Base-by-base conservation (phyloP, 2,797 vertebrate species). In the Picus viridis region DNA sequence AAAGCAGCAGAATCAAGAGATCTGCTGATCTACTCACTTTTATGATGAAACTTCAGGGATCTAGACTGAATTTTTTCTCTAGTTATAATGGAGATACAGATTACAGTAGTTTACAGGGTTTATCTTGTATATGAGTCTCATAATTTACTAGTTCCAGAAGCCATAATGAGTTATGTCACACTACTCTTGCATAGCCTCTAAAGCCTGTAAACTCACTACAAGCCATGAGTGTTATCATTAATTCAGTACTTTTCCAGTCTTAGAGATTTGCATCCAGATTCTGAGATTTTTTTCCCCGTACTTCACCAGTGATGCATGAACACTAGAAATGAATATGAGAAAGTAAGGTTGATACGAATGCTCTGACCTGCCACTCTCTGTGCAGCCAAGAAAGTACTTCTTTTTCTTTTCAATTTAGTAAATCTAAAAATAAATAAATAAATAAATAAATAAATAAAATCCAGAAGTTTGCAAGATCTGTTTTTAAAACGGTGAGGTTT, bases 61-160 rank as follows among this genome's bases (percentile, higher is more conserved):
- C 81, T 70, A 70, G 92, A 57, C 70, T 92, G 91, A 94, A 96
- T 97, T 95, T 93, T 92, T 67, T 96, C 93, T 92, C 47, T 91
- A 86, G 79, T 88, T 96, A 91, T 97, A 97, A 97, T 89, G 85
- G 95, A 94, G 95, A 97, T 97, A 95, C 83, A 97, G 88, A 88
- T 69, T 93, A 83, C 58, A 88, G 93, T 96, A 97, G 95, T 88
- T 97, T 97, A 96, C 39, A 76, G 62, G 86, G 74, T 97, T 97
- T 97, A 92, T 97, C 93, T 97, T 95, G 86, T 89, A 89, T 49
- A 54, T 58, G 82, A 78, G 73, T 32, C 81, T 96, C 90, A 51
- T 96, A 97, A 96, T 84, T 97, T 97, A 97, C 95, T 96, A 97
- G 92, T 86, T 92, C 92, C 83, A 53, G 83, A 92, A 97, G 73